phyloP scores from a whole-genome alignment of 2,113 vertebrate species.

The Acinonyx jubatus region DNA sequence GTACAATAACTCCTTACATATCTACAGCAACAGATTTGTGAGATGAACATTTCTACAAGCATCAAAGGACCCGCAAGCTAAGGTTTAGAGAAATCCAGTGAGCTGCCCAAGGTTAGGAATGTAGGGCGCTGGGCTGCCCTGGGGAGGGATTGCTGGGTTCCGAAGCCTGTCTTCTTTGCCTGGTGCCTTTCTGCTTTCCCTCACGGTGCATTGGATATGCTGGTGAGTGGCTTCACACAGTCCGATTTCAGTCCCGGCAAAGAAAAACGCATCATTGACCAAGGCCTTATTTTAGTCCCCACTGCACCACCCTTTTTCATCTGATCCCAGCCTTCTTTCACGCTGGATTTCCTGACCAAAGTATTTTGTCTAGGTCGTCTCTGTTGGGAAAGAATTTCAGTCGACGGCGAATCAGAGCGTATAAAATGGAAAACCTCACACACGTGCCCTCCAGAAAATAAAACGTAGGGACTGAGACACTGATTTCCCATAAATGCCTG shows the following conservation, averaged over 20 bases:
- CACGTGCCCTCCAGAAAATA: neutral
- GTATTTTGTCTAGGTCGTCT: neutral
- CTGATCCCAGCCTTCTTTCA: neutral
- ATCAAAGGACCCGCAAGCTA: neutral
- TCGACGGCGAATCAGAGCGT: neutral
- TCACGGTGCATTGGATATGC: accelerated
- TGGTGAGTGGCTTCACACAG: neutral
- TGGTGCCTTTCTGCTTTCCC: neutral
- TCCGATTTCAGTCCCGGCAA: neutral
- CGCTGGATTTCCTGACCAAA: neutral
- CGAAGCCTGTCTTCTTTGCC: neutral
- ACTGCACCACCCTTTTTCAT: neutral
- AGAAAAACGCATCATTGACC: accelerated
- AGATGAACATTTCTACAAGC: neutral
- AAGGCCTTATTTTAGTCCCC: neutral
- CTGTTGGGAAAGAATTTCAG: neutral
- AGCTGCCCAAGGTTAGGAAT: neutral
- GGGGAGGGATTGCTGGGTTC: too few species aligned
- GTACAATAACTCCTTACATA: too few species aligned
- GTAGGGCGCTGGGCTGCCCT: neutral
- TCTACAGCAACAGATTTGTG: neutral
- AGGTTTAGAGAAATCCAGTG: neutral
- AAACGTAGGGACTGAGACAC: neutral
- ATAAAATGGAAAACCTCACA: neutral
- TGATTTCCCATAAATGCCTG: neutral